A percentile compares a stretch with the other conserved stretches of the same genome.
These are phyloP conservation scores for Bimastos eiseni DNA, from an alignment of 2,888 invertebrate genomes.

Conservation along the genomic window DNA sequence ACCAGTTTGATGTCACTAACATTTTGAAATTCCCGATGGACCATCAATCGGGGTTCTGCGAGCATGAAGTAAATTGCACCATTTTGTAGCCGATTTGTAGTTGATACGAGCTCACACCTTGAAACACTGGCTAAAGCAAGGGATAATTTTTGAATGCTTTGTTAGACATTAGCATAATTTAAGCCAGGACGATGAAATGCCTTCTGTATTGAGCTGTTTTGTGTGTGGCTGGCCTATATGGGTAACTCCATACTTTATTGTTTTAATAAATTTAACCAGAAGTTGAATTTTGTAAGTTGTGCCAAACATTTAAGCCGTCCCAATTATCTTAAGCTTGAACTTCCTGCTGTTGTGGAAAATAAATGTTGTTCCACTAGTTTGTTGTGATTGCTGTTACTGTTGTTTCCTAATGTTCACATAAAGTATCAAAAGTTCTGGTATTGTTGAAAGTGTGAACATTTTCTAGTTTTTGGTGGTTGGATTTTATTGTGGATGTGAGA, in stretches of 20 bases:
- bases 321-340: not conserved
- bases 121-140: not conserved
- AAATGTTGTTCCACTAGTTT: not conserved
- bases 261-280: not conserved
- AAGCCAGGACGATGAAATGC: too few relatives aligned
- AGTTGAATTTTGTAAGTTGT: not conserved
- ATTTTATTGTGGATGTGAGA: not conserved
- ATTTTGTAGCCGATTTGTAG: not conserved
- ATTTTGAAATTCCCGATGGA: not conserved
- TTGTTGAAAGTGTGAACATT: not conserved
- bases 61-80: not conserved
- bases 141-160: not conserved
- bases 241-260: not conserved
- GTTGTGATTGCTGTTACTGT: not conserved
- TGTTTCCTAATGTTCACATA: not conserved
- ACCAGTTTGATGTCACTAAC: not conserved
- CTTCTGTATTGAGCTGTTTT: not conserved
- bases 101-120: not conserved
- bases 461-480: not conserved
- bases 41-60: not conserved
- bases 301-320: slow-evolving; percentile 4
- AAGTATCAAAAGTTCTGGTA: not conserved
- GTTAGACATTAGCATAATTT: not conserved
- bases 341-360: not conserved
- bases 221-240: not conserved